Evolutionary conservation across 2,113 vertebrate genomes (phyloP), one percentile per base, ranked within the genome.

Genomic region (Gavialis gangeticus): DNA sequence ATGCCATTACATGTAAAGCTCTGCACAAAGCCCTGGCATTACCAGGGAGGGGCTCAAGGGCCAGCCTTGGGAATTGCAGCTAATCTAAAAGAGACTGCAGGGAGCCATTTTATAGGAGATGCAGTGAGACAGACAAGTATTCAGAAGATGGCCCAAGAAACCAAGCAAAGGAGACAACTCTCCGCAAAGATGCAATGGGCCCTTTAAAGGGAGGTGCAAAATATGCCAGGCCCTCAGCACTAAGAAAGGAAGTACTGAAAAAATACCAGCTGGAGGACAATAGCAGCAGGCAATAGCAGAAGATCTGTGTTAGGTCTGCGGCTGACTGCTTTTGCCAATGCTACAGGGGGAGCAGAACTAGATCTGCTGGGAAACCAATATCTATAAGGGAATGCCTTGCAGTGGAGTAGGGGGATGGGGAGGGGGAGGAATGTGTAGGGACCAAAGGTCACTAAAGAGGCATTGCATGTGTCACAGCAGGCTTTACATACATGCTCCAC

Each of bases 1-100:
- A 88, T 94, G 88, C 79, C 83, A 84, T 94, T 79, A 87, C 87
- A 96, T 87, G 80, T 93, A 94, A 97, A 96, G 96, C 87, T 94
- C 83, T 96, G 97, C 91, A 92, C 88, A 91, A 46, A 91, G 89
- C 91, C 95, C 94, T 92, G 82, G 96, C 88, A 84, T 54, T 34
- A 93, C 63, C 90, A 95, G 69, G 88, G 82, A 75, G 81, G 63
- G 66, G 89, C 66, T 92, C 83, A 92, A 95, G 75, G 87, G 78
- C 95, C 93, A 88, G 95, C 93, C 93, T 90, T 59, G 27, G 66
- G 82, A 67, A 66, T 90, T 92, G 85, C 91, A 95, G 95, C 90
- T 95, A 84, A 94, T 91, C 75, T 90, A 84, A 82, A 95, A 96
- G 93, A 92, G 90, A 90, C 88, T 87, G 69, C 55, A 55, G 91